Evolutionary conservation across 1,140 invertebrate genomes (phyloP).

Genomic region (Scaptodrosophila lebanonensis): DNA sequence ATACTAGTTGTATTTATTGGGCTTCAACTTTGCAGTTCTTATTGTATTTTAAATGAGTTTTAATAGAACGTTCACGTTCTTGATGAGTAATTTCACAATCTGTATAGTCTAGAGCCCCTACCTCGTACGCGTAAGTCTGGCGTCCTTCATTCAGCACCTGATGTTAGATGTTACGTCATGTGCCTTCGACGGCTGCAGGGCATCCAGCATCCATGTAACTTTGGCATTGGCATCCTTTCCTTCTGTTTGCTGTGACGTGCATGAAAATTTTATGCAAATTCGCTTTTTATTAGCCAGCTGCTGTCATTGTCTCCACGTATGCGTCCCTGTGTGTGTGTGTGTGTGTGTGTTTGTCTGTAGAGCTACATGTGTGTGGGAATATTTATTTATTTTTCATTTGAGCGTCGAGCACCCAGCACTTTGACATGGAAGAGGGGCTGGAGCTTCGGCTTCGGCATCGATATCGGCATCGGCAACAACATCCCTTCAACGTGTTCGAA

Average conservation of each 20-base stretch:
- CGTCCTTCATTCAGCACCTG: too few relatives aligned
- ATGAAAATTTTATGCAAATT: constrained; percentile 55
- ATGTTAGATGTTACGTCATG: too few relatives aligned
- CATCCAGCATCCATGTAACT: too few relatives aligned
- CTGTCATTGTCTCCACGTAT: constrained; percentile 14
- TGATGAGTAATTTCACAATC: too few relatives aligned
- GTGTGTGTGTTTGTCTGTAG: constrained; percentile 29
- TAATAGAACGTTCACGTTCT: too few relatives aligned
- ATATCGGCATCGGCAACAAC: constrained; percentile 7
- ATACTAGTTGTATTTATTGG: too few relatives aligned
- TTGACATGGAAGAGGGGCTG: too few relatives aligned
- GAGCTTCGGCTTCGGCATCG: constrained; percentile 2
- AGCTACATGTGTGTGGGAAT: constrained; percentile 41
- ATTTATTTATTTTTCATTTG: constrained; percentile 73
- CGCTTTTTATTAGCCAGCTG: constrained; percentile 51
- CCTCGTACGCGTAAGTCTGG: too few relatives aligned
- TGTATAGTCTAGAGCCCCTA: too few relatives aligned
- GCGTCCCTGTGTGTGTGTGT: not conserved
- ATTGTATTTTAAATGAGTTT: too few relatives aligned
- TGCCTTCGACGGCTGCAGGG: too few relatives aligned
- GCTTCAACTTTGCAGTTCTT: too few relatives aligned
- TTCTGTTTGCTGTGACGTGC: constrained; percentile 18
- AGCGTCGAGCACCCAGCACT: constrained; percentile 17
- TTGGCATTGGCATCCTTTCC: not conserved
- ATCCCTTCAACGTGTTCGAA: constrained; percentile 37